phyloP scores from a whole-genome alignment of 1,140 invertebrate genomes.

The Lucilia cuprina region DNA sequence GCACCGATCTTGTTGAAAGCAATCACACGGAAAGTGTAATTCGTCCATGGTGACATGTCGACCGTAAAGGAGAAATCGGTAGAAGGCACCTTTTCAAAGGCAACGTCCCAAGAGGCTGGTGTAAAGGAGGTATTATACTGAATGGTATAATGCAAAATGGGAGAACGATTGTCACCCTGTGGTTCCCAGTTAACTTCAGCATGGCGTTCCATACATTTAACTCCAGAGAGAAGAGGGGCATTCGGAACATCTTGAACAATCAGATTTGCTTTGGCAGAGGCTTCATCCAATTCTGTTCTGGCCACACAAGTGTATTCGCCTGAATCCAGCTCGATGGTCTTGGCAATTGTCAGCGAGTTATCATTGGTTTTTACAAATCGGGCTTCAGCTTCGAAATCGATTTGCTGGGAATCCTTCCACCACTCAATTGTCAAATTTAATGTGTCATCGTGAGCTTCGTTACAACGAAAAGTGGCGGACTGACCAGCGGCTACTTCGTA shows the following conservation, averaged over 20 bases:
- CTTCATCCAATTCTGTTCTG: slow-evolving; percentile 85
- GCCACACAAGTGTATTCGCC: slow-evolving; percentile 97
- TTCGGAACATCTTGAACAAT: slow-evolving; percentile 97
- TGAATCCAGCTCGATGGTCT: slow-evolving; percentile 93
- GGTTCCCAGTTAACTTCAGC: slow-evolving; percentile 85
- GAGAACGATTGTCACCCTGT: slow-evolving; percentile 91
- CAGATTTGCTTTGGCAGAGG: slow-evolving; percentile 82
- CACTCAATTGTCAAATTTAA: slow-evolving; percentile 85
- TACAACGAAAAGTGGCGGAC: slow-evolving; percentile 91
- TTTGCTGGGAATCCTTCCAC: slow-evolving; percentile 82
- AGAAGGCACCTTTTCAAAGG: slow-evolving; percentile 78
- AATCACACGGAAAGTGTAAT: slow-evolving; percentile 95
- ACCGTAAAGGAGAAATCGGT: slow-evolving; percentile 79
- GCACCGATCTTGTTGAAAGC: slow-evolving; percentile 93
- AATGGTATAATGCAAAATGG: slow-evolving; percentile 90
- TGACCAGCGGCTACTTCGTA: slow-evolving; percentile 90
- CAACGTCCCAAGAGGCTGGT: slow-evolving; percentile 88
- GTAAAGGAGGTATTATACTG: slow-evolving; percentile 95
- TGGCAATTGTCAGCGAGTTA: slow-evolving; percentile 91
- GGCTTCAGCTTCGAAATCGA: slow-evolving; percentile 88
- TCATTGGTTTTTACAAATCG: slow-evolving; percentile 84
- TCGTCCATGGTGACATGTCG: slow-evolving; percentile 88
- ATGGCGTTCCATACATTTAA: slow-evolving; percentile 74
- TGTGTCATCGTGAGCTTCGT: slow-evolving; percentile 84
- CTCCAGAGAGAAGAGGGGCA: slow-evolving; percentile 73